Evolutionary conservation across 1,140 invertebrate species (phyloP).

Genomic region (Potamilus streckersoni): DNA sequence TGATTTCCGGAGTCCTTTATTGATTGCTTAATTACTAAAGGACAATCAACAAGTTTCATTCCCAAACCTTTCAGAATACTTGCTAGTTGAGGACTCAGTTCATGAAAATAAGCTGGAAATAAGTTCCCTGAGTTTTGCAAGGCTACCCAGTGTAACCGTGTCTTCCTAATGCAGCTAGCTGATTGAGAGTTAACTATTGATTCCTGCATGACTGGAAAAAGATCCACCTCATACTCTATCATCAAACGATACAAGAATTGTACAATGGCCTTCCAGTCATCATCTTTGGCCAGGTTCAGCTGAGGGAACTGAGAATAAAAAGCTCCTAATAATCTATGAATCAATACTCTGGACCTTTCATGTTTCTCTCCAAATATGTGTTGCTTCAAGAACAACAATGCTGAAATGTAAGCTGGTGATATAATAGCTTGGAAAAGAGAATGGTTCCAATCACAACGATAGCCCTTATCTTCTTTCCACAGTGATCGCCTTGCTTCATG

Average conservation of each 20-base stretch:
- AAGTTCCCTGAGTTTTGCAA: not conserved
- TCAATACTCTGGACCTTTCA: not conserved
- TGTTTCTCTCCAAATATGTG: not conserved
- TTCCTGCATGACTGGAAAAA: not conserved
- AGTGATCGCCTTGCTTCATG: conserved; percentile 48
- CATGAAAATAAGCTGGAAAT: not conserved
- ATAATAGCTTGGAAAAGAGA: conserved; percentile 37
- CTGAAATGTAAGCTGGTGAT: conserved; percentile 38
- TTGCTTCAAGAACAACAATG: conserved; percentile 20
- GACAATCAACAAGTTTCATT: conserved; percentile 29
- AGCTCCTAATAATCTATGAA: conserved; percentile 2
- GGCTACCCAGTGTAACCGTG: not conserved
- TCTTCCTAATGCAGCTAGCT: no score
- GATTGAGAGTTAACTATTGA: no score
- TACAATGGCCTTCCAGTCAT: conserved; percentile 23
- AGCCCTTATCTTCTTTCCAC: conserved; percentile 29
- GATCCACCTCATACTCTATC: not conserved
- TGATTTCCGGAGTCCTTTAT: conserved; percentile 13
- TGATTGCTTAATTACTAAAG: conserved; percentile 4
- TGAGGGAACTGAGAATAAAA: conserved; percentile 32
- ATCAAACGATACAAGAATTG: conserved; percentile 5
- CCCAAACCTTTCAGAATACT: conserved; percentile 19
- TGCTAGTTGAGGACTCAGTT: not conserved
- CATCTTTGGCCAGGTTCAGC: not conserved
- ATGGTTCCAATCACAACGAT: conserved; percentile 48